phyloP scores from a whole-genome alignment of 2,888 invertebrate species.

The Beris chalybata region DNA sequence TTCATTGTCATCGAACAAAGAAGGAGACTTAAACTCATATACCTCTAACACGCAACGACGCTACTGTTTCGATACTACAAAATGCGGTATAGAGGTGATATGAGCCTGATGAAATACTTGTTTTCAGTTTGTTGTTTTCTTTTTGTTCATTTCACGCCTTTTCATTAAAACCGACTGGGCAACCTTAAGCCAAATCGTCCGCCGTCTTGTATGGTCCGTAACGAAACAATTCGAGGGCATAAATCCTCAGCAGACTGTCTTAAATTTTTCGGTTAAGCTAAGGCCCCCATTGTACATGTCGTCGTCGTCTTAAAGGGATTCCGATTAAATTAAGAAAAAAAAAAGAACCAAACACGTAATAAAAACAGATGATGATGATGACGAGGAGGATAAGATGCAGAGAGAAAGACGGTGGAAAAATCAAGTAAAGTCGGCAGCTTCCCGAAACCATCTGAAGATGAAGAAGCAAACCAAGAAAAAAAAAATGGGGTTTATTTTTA shows the following conservation, averaged over 20 bases:
- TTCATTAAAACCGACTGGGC: slow-evolving; percentile 11
- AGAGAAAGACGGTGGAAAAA: neutral
- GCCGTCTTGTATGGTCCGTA: slow-evolving; percentile 5
- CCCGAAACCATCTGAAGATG: neutral
- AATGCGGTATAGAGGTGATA: too few relatives aligned
- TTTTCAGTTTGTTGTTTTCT: neutral
- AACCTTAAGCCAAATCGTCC: neutral
- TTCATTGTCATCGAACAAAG: too few relatives aligned
- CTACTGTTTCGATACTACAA: too few relatives aligned
- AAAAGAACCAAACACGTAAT: too few relatives aligned
- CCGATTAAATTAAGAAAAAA: too few relatives aligned
- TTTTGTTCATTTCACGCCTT: slow-evolving; percentile 18
- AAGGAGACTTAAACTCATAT: too few relatives aligned
- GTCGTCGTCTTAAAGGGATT: neutral
- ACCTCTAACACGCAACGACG: too few relatives aligned
- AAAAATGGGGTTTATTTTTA: slow-evolving; percentile 26
- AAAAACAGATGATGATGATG: too few relatives aligned
- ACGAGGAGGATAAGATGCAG: neutral
- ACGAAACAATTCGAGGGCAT: slow-evolving; percentile 28
- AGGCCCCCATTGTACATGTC: slow-evolving; percentile 9
- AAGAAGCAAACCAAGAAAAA: slow-evolving; percentile 18
- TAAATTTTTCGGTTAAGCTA: slow-evolving; percentile 29
- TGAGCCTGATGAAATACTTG: too few relatives aligned
- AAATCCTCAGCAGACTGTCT: slow-evolving; percentile 29
- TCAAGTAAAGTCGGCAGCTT: slow-evolving; percentile 1